Evolutionary conservation across 2,888 invertebrate genomes (phyloP), one percentile per base, ranked within the genome.

Genomic region (Dysmachus trigonus): DNA sequence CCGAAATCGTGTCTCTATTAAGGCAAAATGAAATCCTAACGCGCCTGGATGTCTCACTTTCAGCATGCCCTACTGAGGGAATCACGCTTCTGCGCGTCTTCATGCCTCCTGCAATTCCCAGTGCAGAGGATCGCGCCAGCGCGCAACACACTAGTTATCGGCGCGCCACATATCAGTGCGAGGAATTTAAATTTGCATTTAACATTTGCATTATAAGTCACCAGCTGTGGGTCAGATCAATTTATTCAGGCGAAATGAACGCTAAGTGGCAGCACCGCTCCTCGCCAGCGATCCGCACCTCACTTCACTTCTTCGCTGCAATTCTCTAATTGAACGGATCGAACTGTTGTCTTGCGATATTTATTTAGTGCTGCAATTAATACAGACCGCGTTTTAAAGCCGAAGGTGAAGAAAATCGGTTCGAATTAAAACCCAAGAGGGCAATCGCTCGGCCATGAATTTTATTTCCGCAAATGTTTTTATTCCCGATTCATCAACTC

Each of bases 161-260:
- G n/a, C n/a, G n/a, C 22, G 31, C 30, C 76, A 77, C 27, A 53
- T 76, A 85, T 74, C 74, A 47, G 74, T 33, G 85, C 27, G 47
- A 76, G 35, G 76, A 85, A 85, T 85, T 76, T 77, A 76, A 85
- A 85, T 85, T 85, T 85, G 76, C 85, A 85, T 85, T 77, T 74
- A 85, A 62, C 38, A 53, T 76, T 76, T 85, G 76, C 85, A 85
- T 47, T 74, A 53, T 51, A 76, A 85, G 30, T 76, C 85, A 85
- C 85, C 85, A 85, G 76, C 85, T 85, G 85, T 85, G 77, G 85
- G 85, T 85, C 85, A 85, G 85, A 85, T 76, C 85, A 85, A 85
- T 85, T 85, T 85, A 85, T 85, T 77, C 83, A 35, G 27, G 27
- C 83, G 83, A 83, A 72, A 72, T 41, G 53, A 83, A 83, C 33